Conservation (phyloP, 1,140 invertebrate genomes). For the Bombus sylvicola region DNA sequence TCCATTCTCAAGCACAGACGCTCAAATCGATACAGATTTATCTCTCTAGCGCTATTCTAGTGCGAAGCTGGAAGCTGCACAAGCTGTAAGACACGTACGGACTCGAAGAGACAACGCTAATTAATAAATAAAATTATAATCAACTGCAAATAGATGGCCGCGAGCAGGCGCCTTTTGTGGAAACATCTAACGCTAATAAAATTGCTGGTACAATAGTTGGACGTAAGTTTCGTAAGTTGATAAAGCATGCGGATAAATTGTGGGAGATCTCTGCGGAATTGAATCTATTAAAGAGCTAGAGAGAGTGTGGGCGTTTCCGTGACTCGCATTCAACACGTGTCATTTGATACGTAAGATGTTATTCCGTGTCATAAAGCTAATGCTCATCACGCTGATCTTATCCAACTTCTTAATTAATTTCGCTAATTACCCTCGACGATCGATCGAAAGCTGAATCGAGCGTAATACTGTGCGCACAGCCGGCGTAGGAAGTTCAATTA, state of each 20-base stretch:
- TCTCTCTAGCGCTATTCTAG: too few relatives aligned
- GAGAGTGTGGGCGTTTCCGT: constrained; percentile 7
- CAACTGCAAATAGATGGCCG: neutral
- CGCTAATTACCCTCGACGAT: neutral
- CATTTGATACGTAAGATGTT: constrained; percentile 16
- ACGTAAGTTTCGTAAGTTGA: neutral
- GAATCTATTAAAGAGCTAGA: neutral
- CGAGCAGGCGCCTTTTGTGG: neutral
- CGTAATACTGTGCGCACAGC: too few relatives aligned
- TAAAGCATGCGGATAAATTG: constrained; percentile 1
- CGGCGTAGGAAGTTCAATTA: neutral
- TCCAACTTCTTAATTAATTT: neutral
- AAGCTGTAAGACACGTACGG: too few relatives aligned
- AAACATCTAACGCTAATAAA: neutral
- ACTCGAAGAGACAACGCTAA: neutral
- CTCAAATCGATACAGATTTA: too few relatives aligned
- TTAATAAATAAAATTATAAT: neutral
- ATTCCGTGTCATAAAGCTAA: neutral
- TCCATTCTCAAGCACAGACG: too few relatives aligned
- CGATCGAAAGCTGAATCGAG: neutral
- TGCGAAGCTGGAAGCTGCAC: too few relatives aligned
- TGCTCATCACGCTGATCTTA: neutral
- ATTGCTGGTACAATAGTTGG: neutral
- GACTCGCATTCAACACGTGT: constrained; percentile 7
- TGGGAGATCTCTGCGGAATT: neutral